Base-by-base conservation (phyloP, 2,113 vertebrate species). In the Bos javanicus region DNA sequence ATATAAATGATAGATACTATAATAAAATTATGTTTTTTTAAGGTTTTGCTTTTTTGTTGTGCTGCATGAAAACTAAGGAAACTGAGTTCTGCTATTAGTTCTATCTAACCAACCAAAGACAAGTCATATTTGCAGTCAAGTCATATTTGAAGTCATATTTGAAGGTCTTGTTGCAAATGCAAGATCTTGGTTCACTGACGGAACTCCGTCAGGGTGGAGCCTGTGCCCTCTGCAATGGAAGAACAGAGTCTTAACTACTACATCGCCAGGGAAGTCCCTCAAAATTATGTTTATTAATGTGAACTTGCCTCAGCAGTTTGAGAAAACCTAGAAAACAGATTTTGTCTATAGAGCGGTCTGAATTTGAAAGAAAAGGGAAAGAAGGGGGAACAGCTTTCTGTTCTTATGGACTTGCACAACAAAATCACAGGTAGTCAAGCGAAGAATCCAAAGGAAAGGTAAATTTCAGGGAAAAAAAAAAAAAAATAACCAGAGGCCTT, bases 321-420 rank as follows among this genome's bases (percentile, higher is more conserved):
- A 54, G 46, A 97, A 96, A 88, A 87, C 7, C 26, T 80, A 93
- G 46, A 89, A 96, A 91, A 96, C 0, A 91, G 3, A 43, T 81
- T 21, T 50, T 87, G 7, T 82, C 33, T 52, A 86, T 5, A 87
- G 0, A 60, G 12, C 93, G 16, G 21, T 36, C 33, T 87, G 30
- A 92, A 90, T 94, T 30, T 50, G 46, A 96, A 95, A 87, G 43
- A 2, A 97, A 95, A 94, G 3, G 33, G 67, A 62, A 93, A 59
- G 39, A 64, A 76, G 12, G 2, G 28, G 5, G 15, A 88, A 80
- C 4, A 92, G 67, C 25, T 74, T 74, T 39, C 71, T 74, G n/a
- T 39, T 74, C 13, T 30, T 81, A 60, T 2, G 15, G 26, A 56
- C 4, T 2, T 87, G 4, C 13, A 26, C 28, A 15, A 93, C 15